Percentiles rank a stretch among this genome's conserved stretches.
Evolutionary conservation across 2,888 invertebrate genomes (phyloP).

Genomic region (Eugnorisma glareosa): DNA sequence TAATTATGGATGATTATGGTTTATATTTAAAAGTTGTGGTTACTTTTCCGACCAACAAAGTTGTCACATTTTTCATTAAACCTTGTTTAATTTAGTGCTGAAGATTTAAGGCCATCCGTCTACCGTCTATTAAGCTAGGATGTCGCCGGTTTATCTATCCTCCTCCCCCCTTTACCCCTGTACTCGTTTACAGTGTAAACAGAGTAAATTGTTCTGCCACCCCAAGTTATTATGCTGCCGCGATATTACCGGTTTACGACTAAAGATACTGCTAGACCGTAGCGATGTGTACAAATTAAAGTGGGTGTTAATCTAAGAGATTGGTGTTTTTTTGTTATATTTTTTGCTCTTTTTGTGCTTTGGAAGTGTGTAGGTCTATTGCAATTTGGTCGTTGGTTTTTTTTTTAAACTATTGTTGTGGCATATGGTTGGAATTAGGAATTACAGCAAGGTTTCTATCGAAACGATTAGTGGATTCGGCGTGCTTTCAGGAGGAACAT

Average conservation of each 20-base stretch:
- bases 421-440: not conserved
- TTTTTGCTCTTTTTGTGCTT: conserved; percentile 13
- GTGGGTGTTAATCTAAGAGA: conserved; percentile 32
- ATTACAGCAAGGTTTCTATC: not conserved
- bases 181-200: conserved; percentile 61
- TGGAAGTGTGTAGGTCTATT: not conserved
- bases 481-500: not conserved
- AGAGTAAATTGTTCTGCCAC: conserved; percentile 67
- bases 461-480: not conserved
- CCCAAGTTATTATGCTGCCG: conserved; percentile 64
- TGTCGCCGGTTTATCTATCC: conserved; percentile 52
- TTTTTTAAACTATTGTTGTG: not conserved
- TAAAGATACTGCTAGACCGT: conserved; percentile 44
- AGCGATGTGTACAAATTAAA: conserved; percentile 64
- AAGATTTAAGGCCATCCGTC: conserved; percentile 47
- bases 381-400: not conserved
- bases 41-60: not conserved
- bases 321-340: conserved; percentile 9
- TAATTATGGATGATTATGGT: too few relatives aligned
- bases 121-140: conserved; percentile 61
- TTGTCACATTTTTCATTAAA: conserved; percentile 36
- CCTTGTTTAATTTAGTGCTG: conserved; percentile 50
- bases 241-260: conserved; percentile 68
- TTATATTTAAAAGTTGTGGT: too few relatives aligned
- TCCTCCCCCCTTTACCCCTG: conserved; percentile 11